phyloP scores from a whole-genome alignment of 37 sponge, comb jelly and placozoan genomes.

The Oscarella lobularis region DNA sequence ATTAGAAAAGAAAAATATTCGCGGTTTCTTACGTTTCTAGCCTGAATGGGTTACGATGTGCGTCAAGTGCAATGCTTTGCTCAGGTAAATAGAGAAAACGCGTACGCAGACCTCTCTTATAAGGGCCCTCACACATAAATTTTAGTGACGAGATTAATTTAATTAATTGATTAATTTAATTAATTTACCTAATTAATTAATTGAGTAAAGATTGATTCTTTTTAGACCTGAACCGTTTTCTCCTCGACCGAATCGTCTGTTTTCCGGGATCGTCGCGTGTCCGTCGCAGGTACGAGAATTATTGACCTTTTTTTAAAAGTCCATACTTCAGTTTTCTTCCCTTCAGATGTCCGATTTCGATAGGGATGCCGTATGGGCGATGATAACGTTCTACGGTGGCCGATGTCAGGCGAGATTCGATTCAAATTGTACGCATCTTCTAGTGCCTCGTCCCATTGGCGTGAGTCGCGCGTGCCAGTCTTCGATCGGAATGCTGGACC shows the following conservation, averaged over 20 bases:
- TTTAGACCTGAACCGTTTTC: background rate
- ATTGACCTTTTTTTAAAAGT: background rate
- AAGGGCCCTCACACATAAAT: too few relatives aligned
- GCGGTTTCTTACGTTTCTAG: too few relatives aligned
- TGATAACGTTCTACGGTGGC: background rate
- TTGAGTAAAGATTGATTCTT: too few relatives aligned
- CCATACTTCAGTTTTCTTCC: background rate
- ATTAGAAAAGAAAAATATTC: too few relatives aligned
- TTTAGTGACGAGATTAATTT: too few relatives aligned
- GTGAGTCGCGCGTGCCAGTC: too few relatives aligned
- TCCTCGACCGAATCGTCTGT: background rate
- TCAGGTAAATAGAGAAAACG: too few relatives aligned
- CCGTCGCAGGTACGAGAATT: background rate
- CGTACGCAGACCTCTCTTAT: too few relatives aligned
- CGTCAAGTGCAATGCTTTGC: background rate
- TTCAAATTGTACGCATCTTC: background rate
- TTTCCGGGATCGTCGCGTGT: background rate
- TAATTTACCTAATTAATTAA: too few relatives aligned
- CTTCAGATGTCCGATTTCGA: background rate
- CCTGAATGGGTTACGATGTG: constrained; percentile 2
- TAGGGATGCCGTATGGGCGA: background rate
- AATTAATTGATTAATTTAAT: too few relatives aligned
- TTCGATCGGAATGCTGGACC: too few relatives aligned
- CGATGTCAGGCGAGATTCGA: background rate
- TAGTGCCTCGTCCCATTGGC: background rate